Base-by-base conservation (phyloP, 2,797 vertebrate species). In the Adelosebastes latens region DNA sequence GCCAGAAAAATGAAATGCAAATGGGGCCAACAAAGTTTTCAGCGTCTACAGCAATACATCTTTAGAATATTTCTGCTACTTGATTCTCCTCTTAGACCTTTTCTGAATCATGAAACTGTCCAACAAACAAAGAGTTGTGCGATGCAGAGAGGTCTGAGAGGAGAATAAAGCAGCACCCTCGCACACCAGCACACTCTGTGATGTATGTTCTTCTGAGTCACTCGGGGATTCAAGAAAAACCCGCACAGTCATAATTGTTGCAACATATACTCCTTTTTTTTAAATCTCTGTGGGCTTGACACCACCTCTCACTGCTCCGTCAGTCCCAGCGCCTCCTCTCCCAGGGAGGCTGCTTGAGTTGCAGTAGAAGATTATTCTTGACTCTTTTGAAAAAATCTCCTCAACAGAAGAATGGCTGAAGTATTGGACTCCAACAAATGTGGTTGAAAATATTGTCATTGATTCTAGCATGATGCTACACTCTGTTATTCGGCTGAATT, bases 241-340 rank as follows among this genome's bases (percentile, higher is more conserved):
- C 64, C 71, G 74, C 74, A 49, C 61, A 81, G 63, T 80, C 81
- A 81, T 86, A 87, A 89, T 91, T 88, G 83, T 87, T 90, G 78
- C 86, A 81, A 79, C 73, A 80, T 74, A 84, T 79, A 77, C 73
- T 88, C 88, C 83, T 86, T 81, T 6, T 24, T 24, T 31, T 60
- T 8, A 86, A 91, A 83, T 89, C 89, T 92, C 90, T 67, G 80
- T 76, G 83, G 89, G 85, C 87, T 77, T 89, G 88, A 90, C 89
- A 91, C 86, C 73, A 82, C 80, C 87, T 89, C 87, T 90, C 75
- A 82, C 75, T 87, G 88, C 75, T 90, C 79, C 22, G 49, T 81
- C 79, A 76, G 77, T 87, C 75, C 67, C 77, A 29, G 72, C 20
- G 31, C 75, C 69, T 82, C 85, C 63, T 86, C 76, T 85, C 79